These are phyloP conservation scores for Eurosta solidaginis DNA, from an alignment of 1,140 invertebrate species.

Conservation along the genomic window DNA sequence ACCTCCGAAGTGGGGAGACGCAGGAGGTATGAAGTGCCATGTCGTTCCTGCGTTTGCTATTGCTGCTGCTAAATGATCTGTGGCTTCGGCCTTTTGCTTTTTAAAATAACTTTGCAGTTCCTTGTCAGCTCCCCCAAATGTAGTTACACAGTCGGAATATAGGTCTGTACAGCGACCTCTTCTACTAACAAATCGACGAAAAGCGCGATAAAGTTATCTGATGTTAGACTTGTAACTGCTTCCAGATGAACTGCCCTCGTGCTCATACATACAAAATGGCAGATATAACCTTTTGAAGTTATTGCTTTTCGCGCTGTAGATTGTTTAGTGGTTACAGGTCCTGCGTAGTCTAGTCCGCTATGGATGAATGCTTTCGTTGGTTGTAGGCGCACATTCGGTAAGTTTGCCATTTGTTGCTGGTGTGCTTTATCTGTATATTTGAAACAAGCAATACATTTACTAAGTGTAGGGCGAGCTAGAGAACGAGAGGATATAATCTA, in stretches of 20 bases:
- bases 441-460: slow-evolving; percentile 8
- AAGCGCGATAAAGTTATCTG: slow-evolving; percentile 30
- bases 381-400: slow-evolving; percentile 3
- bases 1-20: too few relatives aligned
- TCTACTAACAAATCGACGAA: slow-evolving; percentile 50
- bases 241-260: too few relatives aligned
- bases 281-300: too few relatives aligned
- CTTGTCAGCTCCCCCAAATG: too few relatives aligned
- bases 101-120: too few relatives aligned
- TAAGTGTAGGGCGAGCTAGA: too few relatives aligned
- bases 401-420: too few relatives aligned
- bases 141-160: slow-evolving; percentile 55
- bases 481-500: not conserved
- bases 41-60: not conserved
- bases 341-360: slow-evolving; percentile 33
- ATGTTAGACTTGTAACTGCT: too few relatives aligned
- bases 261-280: too few relatives aligned
- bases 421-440: slow-evolving; percentile 4
- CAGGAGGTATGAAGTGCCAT: too few relatives aligned
- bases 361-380: slow-evolving; percentile 19
- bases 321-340: too few relatives aligned
- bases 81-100: slow-evolving; percentile 7
- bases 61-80: not conserved
- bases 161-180: slow-evolving; percentile 42
- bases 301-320: too few relatives aligned